phyloP scores from a whole-genome alignment of 2,797 vertebrate genomes.

The Tolypeutes matacus region DNA sequence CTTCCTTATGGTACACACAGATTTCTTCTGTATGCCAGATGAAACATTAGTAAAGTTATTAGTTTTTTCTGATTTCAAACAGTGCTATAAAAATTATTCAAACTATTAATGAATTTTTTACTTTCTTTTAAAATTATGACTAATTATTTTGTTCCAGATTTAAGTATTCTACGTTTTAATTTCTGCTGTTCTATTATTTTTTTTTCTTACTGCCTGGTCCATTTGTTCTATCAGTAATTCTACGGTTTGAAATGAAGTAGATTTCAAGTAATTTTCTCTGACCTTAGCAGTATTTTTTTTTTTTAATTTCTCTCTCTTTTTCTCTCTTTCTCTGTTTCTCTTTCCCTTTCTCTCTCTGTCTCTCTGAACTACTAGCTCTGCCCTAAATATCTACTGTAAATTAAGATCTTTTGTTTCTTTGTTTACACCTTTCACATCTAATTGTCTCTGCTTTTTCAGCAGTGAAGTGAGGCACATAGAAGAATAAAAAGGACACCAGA shows the following conservation, averaged over 20 bases:
- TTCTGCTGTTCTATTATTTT: no score
- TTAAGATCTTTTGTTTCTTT: not conserved
- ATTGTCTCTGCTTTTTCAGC: not conserved
- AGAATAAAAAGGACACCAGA: not conserved
- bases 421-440: not conserved
- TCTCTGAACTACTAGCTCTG: not conserved
- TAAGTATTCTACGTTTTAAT: conserved; percentile 2
- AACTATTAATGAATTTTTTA: not conserved
- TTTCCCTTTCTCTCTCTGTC: not conserved
- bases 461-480: not conserved
- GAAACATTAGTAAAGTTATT: not conserved
- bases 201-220: not conserved
- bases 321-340: not conserved
- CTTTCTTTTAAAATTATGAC: not conserved
- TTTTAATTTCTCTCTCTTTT: not conserved
- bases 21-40: not conserved
- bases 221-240: not conserved
- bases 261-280: not conserved
- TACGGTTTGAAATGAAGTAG: not conserved
- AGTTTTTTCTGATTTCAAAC: not conserved
- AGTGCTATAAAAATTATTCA: not conserved
- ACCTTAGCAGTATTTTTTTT: not conserved
- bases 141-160: not conserved
- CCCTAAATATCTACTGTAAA: not conserved
- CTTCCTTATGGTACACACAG: not conserved